These are phyloP conservation scores for Nothobranchius kuhntae DNA, from an alignment of 2,113 vertebrate genomes.

Conservation along the genomic window DNA sequence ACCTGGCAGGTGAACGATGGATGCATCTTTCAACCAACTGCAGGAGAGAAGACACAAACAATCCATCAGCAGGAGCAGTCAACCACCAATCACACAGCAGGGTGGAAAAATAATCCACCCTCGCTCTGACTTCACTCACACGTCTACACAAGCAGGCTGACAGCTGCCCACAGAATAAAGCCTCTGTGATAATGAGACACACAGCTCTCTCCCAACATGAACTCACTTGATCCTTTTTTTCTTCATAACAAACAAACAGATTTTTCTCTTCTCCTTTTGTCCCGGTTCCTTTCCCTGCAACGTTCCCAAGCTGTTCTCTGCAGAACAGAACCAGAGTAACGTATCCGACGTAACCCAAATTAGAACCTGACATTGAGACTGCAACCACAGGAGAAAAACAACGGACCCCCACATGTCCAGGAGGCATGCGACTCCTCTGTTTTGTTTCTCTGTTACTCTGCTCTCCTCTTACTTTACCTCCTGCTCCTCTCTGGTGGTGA, in stretches of 20 bases:
- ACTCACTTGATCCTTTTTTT: constrained; percentile 38
- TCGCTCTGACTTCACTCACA: constrained; percentile 1
- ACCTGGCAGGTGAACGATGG: constrained; percentile 61
- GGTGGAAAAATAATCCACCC: constrained; percentile 47
- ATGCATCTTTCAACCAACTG: constrained; percentile 55
- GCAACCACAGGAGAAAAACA: constrained; percentile 56
- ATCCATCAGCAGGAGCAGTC: constrained; percentile 63
- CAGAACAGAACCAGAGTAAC: constrained; percentile 43
- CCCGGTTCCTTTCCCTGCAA: constrained; percentile 13
- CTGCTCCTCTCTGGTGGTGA: constrained; percentile 48
- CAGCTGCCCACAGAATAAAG: constrained; percentile 4
- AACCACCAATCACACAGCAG: constrained; percentile 69
- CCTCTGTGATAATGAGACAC: constrained; percentile 18
- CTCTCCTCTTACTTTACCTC: constrained; percentile 45
- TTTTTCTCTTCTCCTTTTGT: constrained; percentile 53
- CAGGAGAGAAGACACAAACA: constrained; percentile 58
- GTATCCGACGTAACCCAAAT: constrained; percentile 48
- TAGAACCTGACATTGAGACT: constrained; percentile 49
- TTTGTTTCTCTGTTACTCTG: constrained; percentile 25
- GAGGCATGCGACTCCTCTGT: constrained; percentile 35
- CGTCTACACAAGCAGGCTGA: background rate
- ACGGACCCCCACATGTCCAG: constrained; percentile 55
- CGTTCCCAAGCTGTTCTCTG: constrained; percentile 67
- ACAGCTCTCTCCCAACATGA: constrained; percentile 55
- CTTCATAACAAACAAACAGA: constrained; percentile 49